Evolutionary conservation across 2,113 vertebrate species (phyloP).

Genomic region (Bufo gargarizans): DNA sequence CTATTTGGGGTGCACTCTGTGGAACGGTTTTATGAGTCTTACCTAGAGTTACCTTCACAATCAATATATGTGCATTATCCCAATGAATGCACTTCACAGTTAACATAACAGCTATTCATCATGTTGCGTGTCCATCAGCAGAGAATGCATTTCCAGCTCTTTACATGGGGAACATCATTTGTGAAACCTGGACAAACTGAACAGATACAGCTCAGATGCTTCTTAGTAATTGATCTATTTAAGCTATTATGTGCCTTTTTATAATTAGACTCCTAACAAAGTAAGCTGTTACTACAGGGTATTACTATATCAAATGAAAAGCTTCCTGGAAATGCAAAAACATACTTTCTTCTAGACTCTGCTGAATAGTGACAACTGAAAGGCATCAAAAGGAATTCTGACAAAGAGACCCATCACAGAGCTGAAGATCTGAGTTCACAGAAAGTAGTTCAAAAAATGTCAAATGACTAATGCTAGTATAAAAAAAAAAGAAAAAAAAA

Average conservation of each 20-base stretch:
- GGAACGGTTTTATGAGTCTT: slow-evolving; percentile 53
- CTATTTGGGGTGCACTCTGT: slow-evolving; percentile 25
- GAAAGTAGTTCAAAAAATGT: neutral
- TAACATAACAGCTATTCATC: slow-evolving; percentile 51
- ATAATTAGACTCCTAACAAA: neutral
- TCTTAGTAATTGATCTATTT: neutral
- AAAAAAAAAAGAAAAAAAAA: neutral
- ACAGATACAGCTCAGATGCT: neutral
- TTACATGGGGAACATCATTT: slow-evolving; percentile 3
- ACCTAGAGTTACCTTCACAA: slow-evolving; percentile 59
- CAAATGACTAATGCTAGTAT: neutral
- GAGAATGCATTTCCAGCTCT: slow-evolving; percentile 24
- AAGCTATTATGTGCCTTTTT: neutral
- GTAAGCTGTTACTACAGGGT: neutral
- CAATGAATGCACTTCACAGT: slow-evolving; percentile 49
- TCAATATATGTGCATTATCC: slow-evolving; percentile 60
- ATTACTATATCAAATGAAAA: neutral
- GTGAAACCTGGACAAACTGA: neutral
- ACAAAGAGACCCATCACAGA: neutral
- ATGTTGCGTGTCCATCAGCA: slow-evolving; percentile 47
- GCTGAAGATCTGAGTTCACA: neutral
- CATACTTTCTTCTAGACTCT: neutral
- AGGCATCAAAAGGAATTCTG: neutral
- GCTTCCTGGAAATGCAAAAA: neutral
- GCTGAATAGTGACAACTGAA: neutral